Conservation (phyloP, 1,140 invertebrate species). For the Drosophila lacertosa region DNA sequence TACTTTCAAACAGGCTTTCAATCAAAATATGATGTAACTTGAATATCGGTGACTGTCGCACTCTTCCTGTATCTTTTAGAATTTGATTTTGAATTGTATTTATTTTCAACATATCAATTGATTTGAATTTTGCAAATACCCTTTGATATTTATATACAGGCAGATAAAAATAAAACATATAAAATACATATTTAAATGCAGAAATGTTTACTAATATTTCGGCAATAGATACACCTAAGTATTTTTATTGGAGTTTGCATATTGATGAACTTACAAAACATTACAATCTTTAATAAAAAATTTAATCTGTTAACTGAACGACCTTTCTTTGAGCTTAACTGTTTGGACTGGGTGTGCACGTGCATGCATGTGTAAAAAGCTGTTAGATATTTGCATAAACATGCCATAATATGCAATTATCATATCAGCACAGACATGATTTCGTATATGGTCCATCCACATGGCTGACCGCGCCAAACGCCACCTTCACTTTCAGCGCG, state of each 20-base stretch:
- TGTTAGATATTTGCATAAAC: conserved; percentile 64
- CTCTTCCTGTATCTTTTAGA: too few relatives aligned
- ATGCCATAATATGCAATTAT: conserved; percentile 66
- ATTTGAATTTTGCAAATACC: too few relatives aligned
- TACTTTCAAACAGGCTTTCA: too few relatives aligned
- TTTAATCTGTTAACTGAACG: neutral
- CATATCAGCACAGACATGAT: conserved; percentile 42
- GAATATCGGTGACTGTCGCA: too few relatives aligned
- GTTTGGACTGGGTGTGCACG: neutral
- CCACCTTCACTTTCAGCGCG: conserved; percentile 68
- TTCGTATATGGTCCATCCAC: conserved; percentile 17
- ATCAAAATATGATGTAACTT: too few relatives aligned
- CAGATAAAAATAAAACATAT: too few relatives aligned
- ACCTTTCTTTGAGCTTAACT: conserved; percentile 20
- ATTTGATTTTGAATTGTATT: neutral
- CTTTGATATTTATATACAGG: too few relatives aligned
- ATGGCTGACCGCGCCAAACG: conserved; percentile 24
- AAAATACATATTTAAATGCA: too few relatives aligned
- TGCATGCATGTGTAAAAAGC: conserved; percentile 22
- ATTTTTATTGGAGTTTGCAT: conserved; percentile 1
- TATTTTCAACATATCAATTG: too few relatives aligned
- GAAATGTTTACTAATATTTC: conserved; percentile 6
- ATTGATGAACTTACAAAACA: conserved; percentile 27
- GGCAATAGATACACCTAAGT: neutral
- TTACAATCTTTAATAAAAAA: neutral